These are phyloP conservation scores for Hirudinaria manillensis DNA, from an alignment of 2,888 invertebrate genomes.

Conservation along the genomic window DNA sequence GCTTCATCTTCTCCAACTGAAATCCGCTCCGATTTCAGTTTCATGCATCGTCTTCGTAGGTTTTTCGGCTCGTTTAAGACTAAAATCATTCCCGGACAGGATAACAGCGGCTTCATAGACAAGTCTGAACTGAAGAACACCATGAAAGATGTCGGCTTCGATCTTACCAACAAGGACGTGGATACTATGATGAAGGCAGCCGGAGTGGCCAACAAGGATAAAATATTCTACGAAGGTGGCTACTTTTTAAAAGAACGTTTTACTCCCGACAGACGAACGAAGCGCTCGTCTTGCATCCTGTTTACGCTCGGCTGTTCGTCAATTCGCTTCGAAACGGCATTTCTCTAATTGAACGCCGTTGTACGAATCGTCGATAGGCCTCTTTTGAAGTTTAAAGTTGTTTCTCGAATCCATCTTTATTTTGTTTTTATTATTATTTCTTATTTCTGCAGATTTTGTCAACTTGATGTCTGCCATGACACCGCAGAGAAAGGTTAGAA, in stretches of 20 bases:
- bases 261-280: background rate
- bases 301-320: too few species aligned
- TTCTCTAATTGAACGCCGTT: background rate
- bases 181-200: slow-evolving; percentile 39
- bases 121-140: slow-evolving; percentile 37
- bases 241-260: background rate
- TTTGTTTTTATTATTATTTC: too few species aligned
- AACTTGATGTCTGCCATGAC: slow-evolving; percentile 8
- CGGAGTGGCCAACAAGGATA: slow-evolving; percentile 36
- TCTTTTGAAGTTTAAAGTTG: too few species aligned
- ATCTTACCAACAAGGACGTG: slow-evolving; percentile 37
- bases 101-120: slow-evolving; percentile 39
- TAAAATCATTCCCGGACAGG: slow-evolving; percentile 20
- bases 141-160: slow-evolving; percentile 38
- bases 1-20: too few species aligned
- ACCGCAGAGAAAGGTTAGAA: slow-evolving; percentile 3
- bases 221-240: slow-evolving; percentile 40
- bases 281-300: too few species aligned
- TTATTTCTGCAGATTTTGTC: slow-evolving; percentile 1
- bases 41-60: too few species aligned
- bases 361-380: too few species aligned
- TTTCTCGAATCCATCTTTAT: too few species aligned
- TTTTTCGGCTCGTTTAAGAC: too few species aligned
- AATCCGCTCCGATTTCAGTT: too few species aligned
- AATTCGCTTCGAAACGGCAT: background rate